phyloP scores from a whole-genome alignment of 1,140 invertebrate genomes.

The Drosophila nebulosa region DNA sequence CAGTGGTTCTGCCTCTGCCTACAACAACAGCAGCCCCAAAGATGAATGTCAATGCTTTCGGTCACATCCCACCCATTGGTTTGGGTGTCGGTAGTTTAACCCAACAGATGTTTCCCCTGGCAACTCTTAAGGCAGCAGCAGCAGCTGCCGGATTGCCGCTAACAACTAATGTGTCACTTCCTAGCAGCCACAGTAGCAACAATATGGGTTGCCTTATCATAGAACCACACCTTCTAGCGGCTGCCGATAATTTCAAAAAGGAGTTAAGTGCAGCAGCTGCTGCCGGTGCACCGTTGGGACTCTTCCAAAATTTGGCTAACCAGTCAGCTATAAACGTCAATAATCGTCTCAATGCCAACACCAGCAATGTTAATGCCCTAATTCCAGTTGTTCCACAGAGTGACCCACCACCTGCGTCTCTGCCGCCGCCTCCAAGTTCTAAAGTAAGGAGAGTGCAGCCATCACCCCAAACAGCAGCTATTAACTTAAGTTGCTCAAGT shows the following conservation, averaged over 20 bases:
- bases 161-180: slow-evolving; percentile 37
- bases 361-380: background rate
- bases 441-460: slow-evolving; percentile 73
- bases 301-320: slow-evolving; percentile 67
- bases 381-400: slow-evolving; percentile 14
- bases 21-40: slow-evolving; percentile 31
- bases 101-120: slow-evolving; percentile 61
- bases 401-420: slow-evolving; percentile 38
- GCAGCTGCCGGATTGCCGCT: slow-evolving; percentile 58
- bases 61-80: slow-evolving; percentile 43
- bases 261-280: slow-evolving; percentile 61
- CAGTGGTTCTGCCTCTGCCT: slow-evolving; percentile 57
- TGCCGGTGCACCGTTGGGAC: slow-evolving; percentile 53
- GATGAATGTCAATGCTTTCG: slow-evolving; percentile 50
- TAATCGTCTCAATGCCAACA: slow-evolving; percentile 25
- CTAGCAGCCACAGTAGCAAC: slow-evolving; percentile 34
- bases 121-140: slow-evolving; percentile 61
- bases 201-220: slow-evolving; percentile 77
- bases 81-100: slow-evolving; percentile 28
- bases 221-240: slow-evolving; percentile 74
- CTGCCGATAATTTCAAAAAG: slow-evolving; percentile 76
- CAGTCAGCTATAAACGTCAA: slow-evolving; percentile 34
- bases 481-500: slow-evolving; percentile 68
- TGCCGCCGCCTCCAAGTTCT: slow-evolving; percentile 48
- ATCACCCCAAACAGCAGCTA: slow-evolving; percentile 71